Percentiles rank a stretch among this genome's conserved stretches.
phyloP scores from a whole-genome alignment of 2,113 vertebrate genomes.

The Bujurquina vittata region DNA sequence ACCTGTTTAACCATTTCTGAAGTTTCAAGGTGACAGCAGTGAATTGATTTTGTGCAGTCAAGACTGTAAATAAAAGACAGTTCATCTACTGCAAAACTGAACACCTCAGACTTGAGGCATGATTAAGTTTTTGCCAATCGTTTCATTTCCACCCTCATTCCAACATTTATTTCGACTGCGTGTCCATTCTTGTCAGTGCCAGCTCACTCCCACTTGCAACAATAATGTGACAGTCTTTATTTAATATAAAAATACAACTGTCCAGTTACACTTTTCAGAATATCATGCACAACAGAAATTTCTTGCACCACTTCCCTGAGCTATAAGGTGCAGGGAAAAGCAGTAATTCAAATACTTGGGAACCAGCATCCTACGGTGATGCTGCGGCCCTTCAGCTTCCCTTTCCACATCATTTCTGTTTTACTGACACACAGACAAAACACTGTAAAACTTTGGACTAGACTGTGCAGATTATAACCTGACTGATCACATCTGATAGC shows the following conservation, averaged over 20 bases:
- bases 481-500: background rate
- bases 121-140: too few species aligned
- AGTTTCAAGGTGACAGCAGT: too few species aligned
- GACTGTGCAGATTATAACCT: background rate
- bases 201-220: background rate
- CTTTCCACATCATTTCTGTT: background rate
- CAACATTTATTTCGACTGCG: too few species aligned
- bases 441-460: background rate
- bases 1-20: too few species aligned
- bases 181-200: background rate
- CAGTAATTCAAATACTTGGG: background rate
- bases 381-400: background rate
- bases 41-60: too few species aligned
- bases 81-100: too few species aligned
- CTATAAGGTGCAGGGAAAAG: background rate
- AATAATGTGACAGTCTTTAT: background rate
- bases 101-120: too few species aligned
- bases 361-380: too few species aligned
- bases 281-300: background rate
- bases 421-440: background rate
- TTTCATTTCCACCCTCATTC: too few species aligned
- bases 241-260: background rate
- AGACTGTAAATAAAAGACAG: too few species aligned
- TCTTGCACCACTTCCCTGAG: background rate
- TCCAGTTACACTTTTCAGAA: too few species aligned